Conservation (phyloP, 2,113 vertebrate species). For the Aythya baeri region DNA sequence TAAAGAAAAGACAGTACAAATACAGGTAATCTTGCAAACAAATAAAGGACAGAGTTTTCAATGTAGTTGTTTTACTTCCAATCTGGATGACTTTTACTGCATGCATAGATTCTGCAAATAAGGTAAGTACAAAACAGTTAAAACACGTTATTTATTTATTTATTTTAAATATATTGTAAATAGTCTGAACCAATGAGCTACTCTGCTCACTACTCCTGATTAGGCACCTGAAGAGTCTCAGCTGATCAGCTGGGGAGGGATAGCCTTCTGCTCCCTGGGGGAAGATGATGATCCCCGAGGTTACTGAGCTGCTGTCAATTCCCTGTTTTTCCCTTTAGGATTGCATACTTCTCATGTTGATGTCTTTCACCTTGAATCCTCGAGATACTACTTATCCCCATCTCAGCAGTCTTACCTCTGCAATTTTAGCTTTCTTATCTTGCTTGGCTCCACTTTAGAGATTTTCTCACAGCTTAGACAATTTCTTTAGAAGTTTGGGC, state of each 20-base stretch:
- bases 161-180: background rate
- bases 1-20: background rate
- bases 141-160: background rate
- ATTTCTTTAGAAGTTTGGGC: background rate
- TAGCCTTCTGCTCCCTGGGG: background rate
- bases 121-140: background rate
- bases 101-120: background rate
- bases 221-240: background rate
- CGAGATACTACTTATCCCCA: background rate
- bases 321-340: background rate
- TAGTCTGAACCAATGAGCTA: background rate
- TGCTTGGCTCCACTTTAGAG: rapidly evolving
- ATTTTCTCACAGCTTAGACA: background rate
- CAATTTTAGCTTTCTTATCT: background rate
- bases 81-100: background rate
- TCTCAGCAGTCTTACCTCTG: background rate
- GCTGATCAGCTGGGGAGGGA: background rate
- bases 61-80: background rate
- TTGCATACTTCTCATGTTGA: background rate
- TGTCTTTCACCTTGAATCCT: background rate
- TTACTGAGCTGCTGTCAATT: background rate
- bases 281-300: background rate
- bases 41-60: background rate
- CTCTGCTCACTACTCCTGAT: background rate
- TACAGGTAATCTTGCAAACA: background rate